phyloP scores from a whole-genome alignment of 2,888 invertebrate genomes.

The Hydroisotoma schaefferi region DNA sequence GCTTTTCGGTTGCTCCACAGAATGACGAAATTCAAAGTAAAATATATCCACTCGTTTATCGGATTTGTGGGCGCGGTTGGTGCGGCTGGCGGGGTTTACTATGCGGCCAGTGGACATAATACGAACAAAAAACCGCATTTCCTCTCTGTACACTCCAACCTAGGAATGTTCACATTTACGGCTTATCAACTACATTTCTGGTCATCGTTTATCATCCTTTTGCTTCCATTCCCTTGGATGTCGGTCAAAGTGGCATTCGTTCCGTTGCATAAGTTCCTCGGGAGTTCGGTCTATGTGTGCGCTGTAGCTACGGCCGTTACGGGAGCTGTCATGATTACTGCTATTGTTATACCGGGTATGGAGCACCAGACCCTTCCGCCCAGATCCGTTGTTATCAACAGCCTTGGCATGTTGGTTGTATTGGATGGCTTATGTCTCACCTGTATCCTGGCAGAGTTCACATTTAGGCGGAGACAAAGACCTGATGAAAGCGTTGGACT shows the following conservation, averaged over 20 bases:
- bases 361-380: not conserved
- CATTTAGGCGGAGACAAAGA: not conserved
- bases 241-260: not conserved
- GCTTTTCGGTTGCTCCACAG: not conserved
- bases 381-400: not conserved
- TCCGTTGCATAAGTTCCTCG: conserved; percentile 3
- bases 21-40: not conserved
- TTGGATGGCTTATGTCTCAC: not conserved
- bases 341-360: not conserved
- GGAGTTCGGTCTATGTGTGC: not conserved
- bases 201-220: not conserved
- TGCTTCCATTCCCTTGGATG: not conserved
- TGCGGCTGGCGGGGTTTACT: not conserved
- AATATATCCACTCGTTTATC: not conserved
- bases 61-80: not conserved
- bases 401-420: not conserved
- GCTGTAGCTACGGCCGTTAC: not conserved
- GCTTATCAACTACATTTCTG: not conserved
- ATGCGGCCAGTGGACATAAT: not conserved
- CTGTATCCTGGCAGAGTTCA: not conserved
- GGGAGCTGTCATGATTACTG: not conserved
- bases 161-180: not conserved
- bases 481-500: not conserved
- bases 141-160: not conserved
- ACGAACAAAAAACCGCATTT: no score